Conservation (phyloP, 2,113 vertebrate genomes). For the Chaenogobius annularis region DNA sequence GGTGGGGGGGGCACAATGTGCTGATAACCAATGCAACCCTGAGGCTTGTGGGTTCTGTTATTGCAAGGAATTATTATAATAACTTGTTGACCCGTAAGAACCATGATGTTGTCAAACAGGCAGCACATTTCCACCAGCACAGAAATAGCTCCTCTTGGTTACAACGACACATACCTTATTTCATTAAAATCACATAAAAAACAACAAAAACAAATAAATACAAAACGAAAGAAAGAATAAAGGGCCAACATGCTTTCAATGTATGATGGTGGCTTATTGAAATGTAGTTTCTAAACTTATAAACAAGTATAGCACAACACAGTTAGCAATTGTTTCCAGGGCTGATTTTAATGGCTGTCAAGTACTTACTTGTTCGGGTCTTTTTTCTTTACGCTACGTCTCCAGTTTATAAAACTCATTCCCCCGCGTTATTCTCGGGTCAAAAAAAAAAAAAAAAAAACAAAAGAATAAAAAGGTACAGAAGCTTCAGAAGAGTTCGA, state of each 20-base stretch:
- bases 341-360: background rate
- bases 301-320: conserved; percentile 1
- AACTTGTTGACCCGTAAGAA: too few relatives aligned
- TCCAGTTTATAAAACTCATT: conserved; percentile 77
- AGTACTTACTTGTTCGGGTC: conserved; percentile 69
- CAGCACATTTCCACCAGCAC: conserved; percentile 9
- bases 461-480: conserved; percentile 9
- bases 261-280: background rate
- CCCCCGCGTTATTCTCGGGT: conserved; percentile 34
- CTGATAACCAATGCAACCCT: background rate
- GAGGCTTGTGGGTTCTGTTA: background rate
- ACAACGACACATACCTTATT: background rate
- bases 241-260: too few relatives aligned
- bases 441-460: too few relatives aligned
- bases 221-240: background rate
- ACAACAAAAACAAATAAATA: background rate
- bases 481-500: conserved; percentile 7
- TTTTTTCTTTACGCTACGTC: conserved; percentile 66
- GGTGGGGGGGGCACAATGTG: background rate
- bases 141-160: background rate
- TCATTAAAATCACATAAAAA: too few relatives aligned
- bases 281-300: background rate
- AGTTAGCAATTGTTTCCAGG: too few relatives aligned
- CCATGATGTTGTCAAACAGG: conserved; percentile 38
- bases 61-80: background rate